Conservation (phyloP, 1,140 invertebrate species). For the Ips typographus region DNA sequence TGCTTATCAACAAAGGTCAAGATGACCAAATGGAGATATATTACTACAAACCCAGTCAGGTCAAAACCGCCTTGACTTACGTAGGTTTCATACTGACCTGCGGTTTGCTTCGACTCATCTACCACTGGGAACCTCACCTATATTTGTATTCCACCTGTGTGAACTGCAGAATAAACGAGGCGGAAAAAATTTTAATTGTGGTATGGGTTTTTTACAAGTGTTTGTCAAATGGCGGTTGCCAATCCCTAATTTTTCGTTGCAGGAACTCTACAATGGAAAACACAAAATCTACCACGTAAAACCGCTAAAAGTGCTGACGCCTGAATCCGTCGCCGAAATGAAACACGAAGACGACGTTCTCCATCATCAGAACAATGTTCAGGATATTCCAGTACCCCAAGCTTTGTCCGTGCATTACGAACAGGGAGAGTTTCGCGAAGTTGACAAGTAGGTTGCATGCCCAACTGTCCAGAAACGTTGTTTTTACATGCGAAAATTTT, state of each 20-base stretch:
- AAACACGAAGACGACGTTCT: constrained; percentile 38
- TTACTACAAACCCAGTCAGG: constrained; percentile 62
- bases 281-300: constrained; percentile 49
- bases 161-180: constrained; percentile 68
- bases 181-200: constrained; percentile 76
- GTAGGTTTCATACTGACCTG: constrained; percentile 65
- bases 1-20: constrained; percentile 63
- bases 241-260: not conserved
- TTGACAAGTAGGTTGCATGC: constrained; percentile 41
- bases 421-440: constrained; percentile 44
- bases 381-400: constrained; percentile 14
- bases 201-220: constrained; percentile 49
- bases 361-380: constrained; percentile 30
- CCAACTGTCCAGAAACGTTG: not conserved
- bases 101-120: constrained; percentile 75
- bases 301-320: constrained; percentile 43
- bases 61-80: constrained; percentile 62
- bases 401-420: constrained; percentile 47
- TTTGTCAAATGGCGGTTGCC: constrained; percentile 1
- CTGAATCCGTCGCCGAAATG: constrained; percentile 38
- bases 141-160: constrained; percentile 72
- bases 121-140: constrained; percentile 86
- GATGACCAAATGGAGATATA: constrained; percentile 72
- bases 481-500: constrained; percentile 18
- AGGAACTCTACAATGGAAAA: constrained; percentile 48